These are phyloP conservation scores for Leptinotarsa haldemani DNA, from an alignment of 2,888 invertebrate genomes.

Conservation along the genomic window DNA sequence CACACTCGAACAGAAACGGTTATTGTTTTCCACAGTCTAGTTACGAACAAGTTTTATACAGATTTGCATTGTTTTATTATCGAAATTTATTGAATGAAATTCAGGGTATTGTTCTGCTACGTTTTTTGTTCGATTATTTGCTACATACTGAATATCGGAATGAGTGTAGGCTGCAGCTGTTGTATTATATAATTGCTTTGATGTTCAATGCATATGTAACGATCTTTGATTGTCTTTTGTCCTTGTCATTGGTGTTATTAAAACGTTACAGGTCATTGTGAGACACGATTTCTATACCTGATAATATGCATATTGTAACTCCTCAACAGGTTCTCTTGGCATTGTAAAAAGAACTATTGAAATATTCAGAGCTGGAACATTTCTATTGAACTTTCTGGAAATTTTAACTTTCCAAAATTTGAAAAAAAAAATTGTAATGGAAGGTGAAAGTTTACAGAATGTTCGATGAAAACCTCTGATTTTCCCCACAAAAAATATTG, in stretches of 20 bases:
- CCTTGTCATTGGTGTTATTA: constrained; percentile 7
- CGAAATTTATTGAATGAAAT: constrained; percentile 25
- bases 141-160: constrained; percentile 21
- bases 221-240: constrained; percentile 17
- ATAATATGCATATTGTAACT: not conserved
- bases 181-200: constrained; percentile 24
- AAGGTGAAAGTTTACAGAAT: too few species aligned
- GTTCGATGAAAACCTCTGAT: too few species aligned
- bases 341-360: too few species aligned
- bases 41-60: constrained; percentile 26
- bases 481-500: too few species aligned
- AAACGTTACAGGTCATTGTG: not conserved
- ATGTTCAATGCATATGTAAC: constrained; percentile 18
- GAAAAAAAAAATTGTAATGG: too few species aligned
- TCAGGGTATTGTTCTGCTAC: constrained; percentile 23
- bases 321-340: not conserved
- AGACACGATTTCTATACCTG: not conserved
- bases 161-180: constrained; percentile 22
- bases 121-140: constrained; percentile 10
- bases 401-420: too few species aligned
- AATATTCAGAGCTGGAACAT: too few species aligned
- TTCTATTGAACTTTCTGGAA: too few species aligned
- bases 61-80: constrained; percentile 25
- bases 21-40: constrained; percentile 30
- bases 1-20: constrained; percentile 30